Conservation (phyloP, 2,888 invertebrate genomes). For the Gordius sp. region DNA sequence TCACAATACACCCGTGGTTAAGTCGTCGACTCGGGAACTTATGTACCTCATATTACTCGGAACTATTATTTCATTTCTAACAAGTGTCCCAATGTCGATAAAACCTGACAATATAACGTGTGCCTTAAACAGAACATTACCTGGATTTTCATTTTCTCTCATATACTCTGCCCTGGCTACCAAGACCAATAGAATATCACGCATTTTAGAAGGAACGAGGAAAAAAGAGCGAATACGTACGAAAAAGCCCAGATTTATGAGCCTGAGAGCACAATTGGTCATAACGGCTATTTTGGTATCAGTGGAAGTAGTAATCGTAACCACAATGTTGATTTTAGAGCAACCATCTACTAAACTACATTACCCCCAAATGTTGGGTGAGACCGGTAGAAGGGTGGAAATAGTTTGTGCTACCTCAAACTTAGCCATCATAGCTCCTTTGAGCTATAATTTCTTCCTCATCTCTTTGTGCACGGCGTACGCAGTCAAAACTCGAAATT, state of each 20-base stretch:
- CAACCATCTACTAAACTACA: conserved; percentile 30
- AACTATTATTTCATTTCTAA: conserved; percentile 51
- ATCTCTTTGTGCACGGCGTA: conserved; percentile 65
- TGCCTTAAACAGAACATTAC: conserved; percentile 58
- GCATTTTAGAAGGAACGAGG: conserved; percentile 53
- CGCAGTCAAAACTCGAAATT: conserved; percentile 73
- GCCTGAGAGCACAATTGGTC: conserved; percentile 47
- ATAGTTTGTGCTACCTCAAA: background rate
- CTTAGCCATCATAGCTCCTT: conserved; percentile 44
- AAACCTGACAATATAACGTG: conserved; percentile 49
- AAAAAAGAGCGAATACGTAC: conserved; percentile 68
- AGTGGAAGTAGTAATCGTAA: conserved; percentile 50
- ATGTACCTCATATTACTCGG: conserved; percentile 65
- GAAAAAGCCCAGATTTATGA: conserved; percentile 66
- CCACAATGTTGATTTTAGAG: conserved; percentile 37
- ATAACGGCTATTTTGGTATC: conserved; percentile 60
- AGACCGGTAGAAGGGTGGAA: too few relatives aligned
- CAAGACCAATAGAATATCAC: conserved; percentile 79
- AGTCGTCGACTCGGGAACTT: conserved; percentile 50
- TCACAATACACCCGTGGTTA: conserved; percentile 82
- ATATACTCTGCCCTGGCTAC: conserved; percentile 85
- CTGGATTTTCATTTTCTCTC: conserved; percentile 79
- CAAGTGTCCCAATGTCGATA: conserved; percentile 66
- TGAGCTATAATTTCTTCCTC: conserved; percentile 44
- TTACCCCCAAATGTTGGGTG: conserved; percentile 19